Evolutionary conservation across 2,113 vertebrate genomes (phyloP), one percentile per base, ranked within the genome.

Genomic region (Leptocoma aspasia): DNA sequence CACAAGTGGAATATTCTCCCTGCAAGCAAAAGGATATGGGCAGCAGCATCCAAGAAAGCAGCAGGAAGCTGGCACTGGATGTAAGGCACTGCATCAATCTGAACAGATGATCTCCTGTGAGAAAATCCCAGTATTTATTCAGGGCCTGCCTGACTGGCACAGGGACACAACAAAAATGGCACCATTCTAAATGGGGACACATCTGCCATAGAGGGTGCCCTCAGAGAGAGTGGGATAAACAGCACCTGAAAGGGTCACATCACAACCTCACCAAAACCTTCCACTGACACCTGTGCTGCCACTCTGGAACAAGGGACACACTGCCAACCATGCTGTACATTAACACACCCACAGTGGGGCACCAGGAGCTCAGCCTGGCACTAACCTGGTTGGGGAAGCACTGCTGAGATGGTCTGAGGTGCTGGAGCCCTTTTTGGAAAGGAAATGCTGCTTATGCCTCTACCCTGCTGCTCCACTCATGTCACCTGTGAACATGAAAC

Each of bases 101-200:
- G 65, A 92, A 85, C 69, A 96, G 93, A 89, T 69, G 68, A 89
- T 79, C 49, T 95, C 89, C 86, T 94, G 70, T 87, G 95, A 96
- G 94, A 96, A 95, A 95, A 90, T 72, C 93, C 94, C 84, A 82
- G 86, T 42, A 42, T 85, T 91, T 85, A 63, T 82, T 82, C 77
- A 87, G 0, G 2, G 80, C 77, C 63, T 71, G 70, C 57, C 86
- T 61, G 61, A 75, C 49, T 95, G 86, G 95, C 91, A 82, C 45
- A 2, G 8, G 35, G 50, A 80, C 78, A 82, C 49, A 49, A 63
- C 37, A 77, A 45, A 90, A 85, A 79, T 27, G 60, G 85, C 54
- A 82, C 65, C 27, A 28, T 45, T 73, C 82, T 57, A 54, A 94
- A 85, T 5, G 9, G 53, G 44, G 66, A 90, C 76, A 78, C 3